These are phyloP conservation scores for Sarcophaga caerulescens DNA, from an alignment of 2,888 invertebrate genomes.

Conservation along the genomic window DNA sequence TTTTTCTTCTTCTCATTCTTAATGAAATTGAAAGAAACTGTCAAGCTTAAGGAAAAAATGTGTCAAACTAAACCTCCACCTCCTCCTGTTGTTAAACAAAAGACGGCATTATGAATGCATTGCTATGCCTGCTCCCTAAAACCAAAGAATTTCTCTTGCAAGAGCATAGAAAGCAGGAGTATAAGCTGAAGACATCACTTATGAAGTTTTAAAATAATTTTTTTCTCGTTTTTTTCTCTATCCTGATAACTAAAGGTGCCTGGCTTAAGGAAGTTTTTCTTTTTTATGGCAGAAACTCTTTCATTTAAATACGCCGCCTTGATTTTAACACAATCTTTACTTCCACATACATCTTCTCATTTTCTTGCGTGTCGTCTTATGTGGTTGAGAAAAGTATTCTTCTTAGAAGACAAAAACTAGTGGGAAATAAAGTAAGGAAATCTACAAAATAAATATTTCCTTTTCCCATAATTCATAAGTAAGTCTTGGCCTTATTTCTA, in stretches of 20 bases:
- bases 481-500: slow-evolving; percentile 56
- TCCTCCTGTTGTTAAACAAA: neutral
- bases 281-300: slow-evolving; percentile 42
- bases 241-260: neutral
- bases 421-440: slow-evolving; percentile 30
- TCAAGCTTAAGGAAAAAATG: slow-evolving; percentile 39
- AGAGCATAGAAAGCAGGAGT: too few relatives aligned
- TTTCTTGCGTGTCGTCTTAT: neutral
- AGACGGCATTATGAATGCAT: too few relatives aligned
- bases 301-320: slow-evolving; percentile 62
- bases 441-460: slow-evolving; percentile 61
- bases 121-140: neutral
- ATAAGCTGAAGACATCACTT: too few relatives aligned
- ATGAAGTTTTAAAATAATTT: slow-evolving; percentile 28
- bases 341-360: slow-evolving; percentile 31
- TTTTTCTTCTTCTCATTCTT: too few relatives aligned
- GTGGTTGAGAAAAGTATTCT: too few relatives aligned
- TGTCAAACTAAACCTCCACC: slow-evolving; percentile 40
- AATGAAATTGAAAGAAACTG: too few relatives aligned
- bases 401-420: slow-evolving; percentile 21
- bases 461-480: slow-evolving; percentile 65
- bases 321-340: slow-evolving; percentile 54
- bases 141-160: neutral
- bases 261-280: slow-evolving; percentile 45
- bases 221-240: slow-evolving; percentile 3